Evolutionary conservation across 2,113 vertebrate species (phyloP), one percentile per base, ranked within the genome.

Genomic region (Phyllostomus discolor): DNA sequence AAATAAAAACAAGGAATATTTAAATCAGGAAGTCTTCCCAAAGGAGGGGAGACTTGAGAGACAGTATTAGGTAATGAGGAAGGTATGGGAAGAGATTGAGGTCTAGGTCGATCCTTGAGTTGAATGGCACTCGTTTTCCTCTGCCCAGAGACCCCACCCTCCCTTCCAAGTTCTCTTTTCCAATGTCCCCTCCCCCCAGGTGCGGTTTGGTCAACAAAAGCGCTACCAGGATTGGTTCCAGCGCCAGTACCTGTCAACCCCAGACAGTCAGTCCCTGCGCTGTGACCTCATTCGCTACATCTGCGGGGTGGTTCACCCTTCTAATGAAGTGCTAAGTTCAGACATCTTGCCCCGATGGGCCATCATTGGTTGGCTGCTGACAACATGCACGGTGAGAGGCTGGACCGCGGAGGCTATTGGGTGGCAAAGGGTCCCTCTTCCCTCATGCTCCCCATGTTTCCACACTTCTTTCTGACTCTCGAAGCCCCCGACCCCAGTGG

Each of bases 181-280:
- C 48, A 54, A 48, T 0, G 4, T 8, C 0, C n/a, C 3, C n/a
- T 48, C 43, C 7, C 35, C 6, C 14, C 97, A 99, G 99, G 99
- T 99, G 6, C 99, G 99, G 0, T 99, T 99, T 0, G 99, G 99
- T 22, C 99, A 99, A 97, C 99, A 99, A 98, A 99, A 99, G 97
- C 98, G 99, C 0, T 99, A 99, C 95, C 99, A 99, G 98, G 99
- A 99, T 97, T 99, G 99, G 99, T 99, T 99, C 75, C 99, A 99
- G 98, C 97, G 99, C 28, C 99, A 99, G 97, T 99, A 99, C 96
- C 98, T 99, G 95, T 99, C 99, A 82, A 99, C 99, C 0, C 99
- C 99, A 0, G 99, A 99, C 97, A 99, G 99, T 97, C 99, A 99
- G 22, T 99, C 99, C 0, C 98, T 99, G 95, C 99, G 99, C 97